Percentiles rank a stretch among this genome's conserved stretches.
phyloP scores from a whole-genome alignment of 2,113 vertebrate genomes.

The Gobius niger region DNA sequence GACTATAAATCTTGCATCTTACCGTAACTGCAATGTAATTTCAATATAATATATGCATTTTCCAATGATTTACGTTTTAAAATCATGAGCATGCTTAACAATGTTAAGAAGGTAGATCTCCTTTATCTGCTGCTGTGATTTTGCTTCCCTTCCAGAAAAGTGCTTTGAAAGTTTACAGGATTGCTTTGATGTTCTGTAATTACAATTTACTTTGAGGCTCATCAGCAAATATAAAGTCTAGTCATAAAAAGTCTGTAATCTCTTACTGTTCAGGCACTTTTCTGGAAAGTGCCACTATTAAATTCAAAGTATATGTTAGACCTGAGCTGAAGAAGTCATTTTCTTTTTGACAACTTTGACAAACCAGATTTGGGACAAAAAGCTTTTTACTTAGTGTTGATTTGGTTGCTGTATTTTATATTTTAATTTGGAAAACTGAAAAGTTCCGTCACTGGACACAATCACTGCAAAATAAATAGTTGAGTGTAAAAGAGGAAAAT shows the following conservation, averaged over 20 bases:
- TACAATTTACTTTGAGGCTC: not conserved
- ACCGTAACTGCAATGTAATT: slow-evolving; percentile 44
- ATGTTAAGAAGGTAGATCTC: slow-evolving; percentile 47
- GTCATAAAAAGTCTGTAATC: not conserved
- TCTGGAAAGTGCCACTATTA: slow-evolving; percentile 44
- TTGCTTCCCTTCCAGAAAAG: slow-evolving; percentile 59
- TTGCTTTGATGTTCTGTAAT: not conserved
- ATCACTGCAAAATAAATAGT: not conserved
- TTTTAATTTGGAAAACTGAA: no score
- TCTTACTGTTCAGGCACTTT: slow-evolving; percentile 53
- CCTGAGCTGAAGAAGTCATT: slow-evolving; percentile 35
- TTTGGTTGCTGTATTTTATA: no score
- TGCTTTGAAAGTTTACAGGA: slow-evolving; percentile 33
- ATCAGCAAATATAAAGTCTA: not conserved
- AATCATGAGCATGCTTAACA: slow-evolving; percentile 9
- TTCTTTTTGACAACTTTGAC: no score
- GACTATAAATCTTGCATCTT: slow-evolving; percentile 45
- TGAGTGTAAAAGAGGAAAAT: not conserved
- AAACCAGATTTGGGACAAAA: no score
- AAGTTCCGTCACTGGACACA: no score
- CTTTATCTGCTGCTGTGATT: slow-evolving; percentile 34
- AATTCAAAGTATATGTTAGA: not conserved
- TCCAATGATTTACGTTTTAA: slow-evolving; percentile 23
- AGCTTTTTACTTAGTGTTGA: no score
- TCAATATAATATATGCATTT: slow-evolving; percentile 27